Evolutionary conservation across 2,888 invertebrate genomes (phyloP).

Genomic region (Apoda limacodes): DNA sequence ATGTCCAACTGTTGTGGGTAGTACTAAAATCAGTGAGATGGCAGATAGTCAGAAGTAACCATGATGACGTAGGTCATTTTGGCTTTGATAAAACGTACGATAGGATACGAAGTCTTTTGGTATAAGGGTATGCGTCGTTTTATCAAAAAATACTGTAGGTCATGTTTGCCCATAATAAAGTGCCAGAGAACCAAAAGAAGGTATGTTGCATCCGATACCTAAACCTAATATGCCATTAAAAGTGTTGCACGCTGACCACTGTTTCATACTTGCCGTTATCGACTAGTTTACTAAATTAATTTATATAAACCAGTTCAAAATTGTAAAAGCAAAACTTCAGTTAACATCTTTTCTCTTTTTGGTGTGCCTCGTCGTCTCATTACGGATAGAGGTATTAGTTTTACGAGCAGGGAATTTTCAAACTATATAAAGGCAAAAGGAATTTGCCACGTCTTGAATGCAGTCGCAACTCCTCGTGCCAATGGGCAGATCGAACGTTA

Average conservation of each 20-base stretch:
- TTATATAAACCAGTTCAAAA: slow-evolving; percentile 26
- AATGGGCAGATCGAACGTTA: slow-evolving; percentile 26
- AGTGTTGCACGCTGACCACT: slow-evolving; percentile 40
- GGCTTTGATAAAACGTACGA: slow-evolving; percentile 29
- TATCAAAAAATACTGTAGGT: slow-evolving; percentile 33
- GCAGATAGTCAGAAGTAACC: slow-evolving; percentile 27
- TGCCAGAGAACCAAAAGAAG: slow-evolving; percentile 20
- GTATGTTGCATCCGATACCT: slow-evolving; percentile 36
- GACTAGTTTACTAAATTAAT: slow-evolving; percentile 36
- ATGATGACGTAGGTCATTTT: slow-evolving; percentile 38
- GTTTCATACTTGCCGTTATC: slow-evolving; percentile 29
- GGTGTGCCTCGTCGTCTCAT: slow-evolving; percentile 22
- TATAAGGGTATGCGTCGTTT: slow-evolving; percentile 34
- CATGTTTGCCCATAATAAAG: slow-evolving; percentile 35
- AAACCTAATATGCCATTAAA: slow-evolving; percentile 36
- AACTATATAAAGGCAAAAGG: slow-evolving; percentile 24
- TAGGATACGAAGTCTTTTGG: slow-evolving; percentile 32
- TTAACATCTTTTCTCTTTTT: slow-evolving; percentile 22
- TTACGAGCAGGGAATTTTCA: slow-evolving; percentile 30
- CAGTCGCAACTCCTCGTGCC: slow-evolving; percentile 17
- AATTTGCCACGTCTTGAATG: slow-evolving; percentile 22
- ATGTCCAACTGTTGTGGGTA: slow-evolving; percentile 22
- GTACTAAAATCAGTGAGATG: slow-evolving; percentile 26
- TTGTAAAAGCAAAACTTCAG: slow-evolving; percentile 24
- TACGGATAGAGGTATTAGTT: slow-evolving; percentile 35